Evolutionary conservation across 2,888 invertebrate genomes (phyloP).

Genomic region (Smittia aterrima): DNA sequence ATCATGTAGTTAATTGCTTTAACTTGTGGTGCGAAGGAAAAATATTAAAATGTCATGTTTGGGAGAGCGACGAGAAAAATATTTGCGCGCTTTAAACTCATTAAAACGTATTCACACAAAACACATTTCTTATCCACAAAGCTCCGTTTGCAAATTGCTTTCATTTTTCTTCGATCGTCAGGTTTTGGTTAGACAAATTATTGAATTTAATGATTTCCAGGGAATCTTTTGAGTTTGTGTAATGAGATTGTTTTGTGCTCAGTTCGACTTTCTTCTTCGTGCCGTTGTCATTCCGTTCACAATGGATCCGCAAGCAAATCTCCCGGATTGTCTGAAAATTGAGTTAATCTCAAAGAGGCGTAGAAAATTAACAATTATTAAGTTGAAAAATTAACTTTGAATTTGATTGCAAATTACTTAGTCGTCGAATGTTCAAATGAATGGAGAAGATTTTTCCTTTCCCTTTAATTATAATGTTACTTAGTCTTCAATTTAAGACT

Average conservation of each 20-base stretch:
- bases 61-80: not conserved
- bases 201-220: slow-evolving; percentile 39
- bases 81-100: slow-evolving; percentile 15
- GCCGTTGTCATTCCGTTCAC: too few species aligned
- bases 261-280: too few species aligned
- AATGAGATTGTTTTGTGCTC: not conserved
- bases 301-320: too few species aligned
- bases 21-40: not conserved
- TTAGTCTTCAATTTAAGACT: too few species aligned
- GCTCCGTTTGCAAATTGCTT: slow-evolving; percentile 3
- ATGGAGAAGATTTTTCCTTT: too few species aligned
- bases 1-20: slow-evolving; percentile 17
- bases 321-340: too few species aligned
- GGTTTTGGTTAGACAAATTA: slow-evolving; percentile 13
- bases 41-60: slow-evolving; percentile 2
- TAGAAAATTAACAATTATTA: too few species aligned
- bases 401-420: too few species aligned
- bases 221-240: slow-evolving; percentile 24
- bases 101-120: not conserved
- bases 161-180: slow-evolving; percentile 3
- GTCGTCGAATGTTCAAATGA: too few species aligned
- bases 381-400: too few species aligned
- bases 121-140: not conserved
- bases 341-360: too few species aligned
- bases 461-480: too few species aligned